phyloP scores from a whole-genome alignment of 2,113 vertebrate genomes.

The Varanus komodoensis region DNA sequence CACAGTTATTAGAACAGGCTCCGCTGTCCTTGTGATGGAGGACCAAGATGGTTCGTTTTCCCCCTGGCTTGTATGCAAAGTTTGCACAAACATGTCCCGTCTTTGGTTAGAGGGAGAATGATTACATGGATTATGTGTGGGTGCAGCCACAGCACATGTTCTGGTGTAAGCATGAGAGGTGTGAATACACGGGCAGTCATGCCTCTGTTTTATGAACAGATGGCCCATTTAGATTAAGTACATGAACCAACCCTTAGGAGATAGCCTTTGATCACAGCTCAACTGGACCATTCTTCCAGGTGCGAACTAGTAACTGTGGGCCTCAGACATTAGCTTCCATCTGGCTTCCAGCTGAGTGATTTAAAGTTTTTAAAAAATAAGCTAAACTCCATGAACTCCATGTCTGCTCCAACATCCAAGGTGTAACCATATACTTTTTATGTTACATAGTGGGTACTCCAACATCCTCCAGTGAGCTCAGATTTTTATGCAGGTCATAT shows the following conservation, averaged over 20 bases:
- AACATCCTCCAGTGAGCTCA: background rate
- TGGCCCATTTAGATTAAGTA: background rate
- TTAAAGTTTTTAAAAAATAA: background rate
- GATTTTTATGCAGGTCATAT: background rate
- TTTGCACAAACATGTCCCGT: no score
- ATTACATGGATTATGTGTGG: background rate
- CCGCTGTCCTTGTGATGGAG: background rate
- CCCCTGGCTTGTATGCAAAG: background rate
- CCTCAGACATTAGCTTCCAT: background rate
- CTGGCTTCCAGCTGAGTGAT: background rate
- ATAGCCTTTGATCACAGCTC: background rate
- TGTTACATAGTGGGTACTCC: background rate
- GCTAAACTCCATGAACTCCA: background rate
- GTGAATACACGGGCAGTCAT: background rate
- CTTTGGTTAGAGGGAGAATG: background rate
- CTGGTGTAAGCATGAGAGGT: background rate
- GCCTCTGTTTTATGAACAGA: background rate
- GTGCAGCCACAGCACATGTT: no score
- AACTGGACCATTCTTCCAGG: background rate
- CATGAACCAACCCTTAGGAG: background rate
- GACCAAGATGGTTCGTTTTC: no score
- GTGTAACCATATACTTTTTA: background rate
- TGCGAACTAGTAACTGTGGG: background rate
- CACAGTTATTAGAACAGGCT: background rate
- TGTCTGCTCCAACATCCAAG: background rate